phyloP scores from a whole-genome alignment of 2,113 vertebrate species.

The Propithecus coquereli region DNA sequence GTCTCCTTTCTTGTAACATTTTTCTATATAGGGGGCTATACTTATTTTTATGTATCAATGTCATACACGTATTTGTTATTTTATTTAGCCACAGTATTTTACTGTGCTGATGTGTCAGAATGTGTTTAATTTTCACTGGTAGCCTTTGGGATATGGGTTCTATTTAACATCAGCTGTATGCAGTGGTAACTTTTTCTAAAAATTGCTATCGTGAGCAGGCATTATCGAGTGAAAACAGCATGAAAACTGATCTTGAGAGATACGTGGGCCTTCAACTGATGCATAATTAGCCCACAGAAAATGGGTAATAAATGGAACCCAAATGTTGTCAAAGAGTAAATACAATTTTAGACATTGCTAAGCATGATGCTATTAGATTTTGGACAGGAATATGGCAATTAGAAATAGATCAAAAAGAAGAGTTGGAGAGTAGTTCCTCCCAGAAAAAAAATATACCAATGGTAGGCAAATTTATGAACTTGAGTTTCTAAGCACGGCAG shows the following conservation, averaged over 20 bases:
- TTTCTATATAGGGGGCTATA: background rate
- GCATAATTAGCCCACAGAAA: background rate
- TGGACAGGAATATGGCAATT: background rate
- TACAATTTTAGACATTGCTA: background rate
- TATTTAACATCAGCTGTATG: background rate
- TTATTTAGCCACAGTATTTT: background rate
- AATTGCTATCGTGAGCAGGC: background rate
- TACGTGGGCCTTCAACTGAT: background rate
- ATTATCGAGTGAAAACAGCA: background rate
- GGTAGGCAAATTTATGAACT: background rate
- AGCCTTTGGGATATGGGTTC: background rate
- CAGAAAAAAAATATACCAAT: background rate
- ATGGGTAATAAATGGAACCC: background rate
- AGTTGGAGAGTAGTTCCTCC: background rate
- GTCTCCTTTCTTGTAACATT: background rate
- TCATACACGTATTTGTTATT: background rate
- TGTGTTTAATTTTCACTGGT: background rate
- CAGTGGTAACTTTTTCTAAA: background rate
- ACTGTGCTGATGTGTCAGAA: background rate
- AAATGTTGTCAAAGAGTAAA: conserved; percentile 45
- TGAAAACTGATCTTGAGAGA: conserved; percentile 11
- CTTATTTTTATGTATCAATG: background rate
- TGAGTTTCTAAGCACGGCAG: background rate
- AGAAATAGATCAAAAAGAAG: background rate
- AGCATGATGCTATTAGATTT: conserved; percentile 13